phyloP scores from a whole-genome alignment of 2,113 vertebrate genomes.

The Sula dactylatra region DNA sequence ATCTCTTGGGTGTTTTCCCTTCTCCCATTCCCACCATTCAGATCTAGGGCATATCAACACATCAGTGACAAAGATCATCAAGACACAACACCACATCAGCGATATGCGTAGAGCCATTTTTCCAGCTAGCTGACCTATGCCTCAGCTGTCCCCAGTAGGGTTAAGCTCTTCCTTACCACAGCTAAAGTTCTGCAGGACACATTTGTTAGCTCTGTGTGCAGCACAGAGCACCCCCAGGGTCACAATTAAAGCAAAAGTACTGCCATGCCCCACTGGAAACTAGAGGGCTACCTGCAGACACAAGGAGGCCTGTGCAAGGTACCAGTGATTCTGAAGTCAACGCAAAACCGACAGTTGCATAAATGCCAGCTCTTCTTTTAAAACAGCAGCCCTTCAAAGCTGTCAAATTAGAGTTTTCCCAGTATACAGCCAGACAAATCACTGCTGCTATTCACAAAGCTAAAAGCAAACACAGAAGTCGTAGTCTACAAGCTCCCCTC shows the following conservation, averaged over 20 bases:
- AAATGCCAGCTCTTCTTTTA: not conserved
- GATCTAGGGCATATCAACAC: not conserved
- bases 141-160: not conserved
- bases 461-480: conserved; percentile 46
- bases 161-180: not conserved
- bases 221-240: not conserved
- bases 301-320: not conserved
- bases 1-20: not conserved
- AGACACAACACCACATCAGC: not conserved
- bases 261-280: not conserved
- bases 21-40: not conserved
- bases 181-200: not conserved
- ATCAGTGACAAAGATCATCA: not conserved
- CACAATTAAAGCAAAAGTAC: not conserved
- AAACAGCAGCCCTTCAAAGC: not conserved
- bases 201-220: not conserved
- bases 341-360: not conserved
- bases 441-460: conserved; percentile 10
- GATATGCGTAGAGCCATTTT: not conserved
- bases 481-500: not conserved
- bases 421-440: not conserved
- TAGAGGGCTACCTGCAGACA: not conserved
- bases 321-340: not conserved
- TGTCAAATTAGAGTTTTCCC: not conserved
- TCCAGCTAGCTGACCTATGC: not conserved